phyloP scores from a whole-genome alignment of 2,113 vertebrate genomes.

The Cyanocitta stelleri region DNA sequence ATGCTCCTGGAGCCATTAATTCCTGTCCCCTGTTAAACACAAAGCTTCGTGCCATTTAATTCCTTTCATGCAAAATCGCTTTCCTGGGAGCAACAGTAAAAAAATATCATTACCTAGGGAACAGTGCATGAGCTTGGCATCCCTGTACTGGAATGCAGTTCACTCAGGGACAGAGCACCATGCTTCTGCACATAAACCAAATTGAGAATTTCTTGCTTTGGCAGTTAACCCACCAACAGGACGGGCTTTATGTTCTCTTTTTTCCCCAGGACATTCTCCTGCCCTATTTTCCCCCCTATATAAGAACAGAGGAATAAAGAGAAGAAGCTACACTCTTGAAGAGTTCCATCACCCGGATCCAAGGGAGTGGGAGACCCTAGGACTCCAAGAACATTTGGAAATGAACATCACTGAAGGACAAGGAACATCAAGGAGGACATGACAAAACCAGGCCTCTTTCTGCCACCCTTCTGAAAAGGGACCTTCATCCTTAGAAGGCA shows the following conservation, averaged over 20 bases:
- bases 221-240: neutral
- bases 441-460: neutral
- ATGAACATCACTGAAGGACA: neutral
- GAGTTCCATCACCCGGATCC: neutral
- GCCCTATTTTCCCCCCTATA: neutral
- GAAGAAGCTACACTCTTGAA: neutral
- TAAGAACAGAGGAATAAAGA: neutral
- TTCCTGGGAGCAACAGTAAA: conserved; percentile 33
- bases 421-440: neutral
- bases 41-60: conserved; percentile 22
- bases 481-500: neutral
- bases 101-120: conserved; percentile 21
- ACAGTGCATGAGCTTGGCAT: neutral
- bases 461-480: neutral
- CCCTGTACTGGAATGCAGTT: neutral
- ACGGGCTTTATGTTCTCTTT: neutral
- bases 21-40: conserved; percentile 21
- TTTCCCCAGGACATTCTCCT: neutral
- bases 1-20: neutral
- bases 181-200: neutral
- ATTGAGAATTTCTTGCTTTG: neutral
- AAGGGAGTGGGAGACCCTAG: neutral
- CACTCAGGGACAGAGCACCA: neutral
- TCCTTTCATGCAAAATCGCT: neutral
- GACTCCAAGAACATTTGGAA: neutral